Evolutionary conservation across 2,113 vertebrate genomes (phyloP), one percentile per base, ranked within the genome.

Genomic region (Tretioscincus oriximinensis): DNA sequence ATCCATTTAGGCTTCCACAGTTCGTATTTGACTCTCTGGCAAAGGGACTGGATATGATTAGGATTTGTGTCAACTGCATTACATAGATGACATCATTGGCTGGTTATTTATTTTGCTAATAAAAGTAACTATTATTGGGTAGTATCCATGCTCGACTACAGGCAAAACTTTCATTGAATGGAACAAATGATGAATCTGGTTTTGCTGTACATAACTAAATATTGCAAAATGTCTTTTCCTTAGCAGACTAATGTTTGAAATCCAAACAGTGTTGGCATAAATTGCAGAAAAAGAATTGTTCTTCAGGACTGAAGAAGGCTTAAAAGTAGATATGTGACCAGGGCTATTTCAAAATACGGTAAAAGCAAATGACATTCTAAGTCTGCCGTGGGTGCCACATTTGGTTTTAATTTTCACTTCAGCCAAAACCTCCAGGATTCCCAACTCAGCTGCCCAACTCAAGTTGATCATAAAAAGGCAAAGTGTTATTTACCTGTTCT

Each of bases 301-400:
- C 35, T 41, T 41, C 35, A 41, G 35, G 35, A 41, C 35, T 41
- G 35, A 41, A 41, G 35, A 41, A 41, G 35, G 35, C 5, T 41
- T 41, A 41, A 41, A 41, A 41, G 35, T 41, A 41, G 35, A 41
- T 41, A 5, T 41, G 35, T 41, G 5, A 41, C 35, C 35, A 41
- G 35, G 5, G 35, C 35, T 41, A 41, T 41, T 41, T 41, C 5
- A 84, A 64, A 77, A 76, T 82, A 71, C 71, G 86, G 65, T 79
- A 72, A 28, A 68, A 81, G 89, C 61, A 81, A 47, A 67, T 49
- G 78, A 89, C 81, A n/a, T 64, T 91, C 90, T 91, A 70, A 2
- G 67, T 76, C 74, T 51, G 10, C 51, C 4, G 72, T 76, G 45
- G 35, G 78, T 76, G 88, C 72, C 35, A 68, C 2, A 2, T 49